Base-by-base conservation (phyloP, 2,113 vertebrate species). In the Carassius gibelio region DNA sequence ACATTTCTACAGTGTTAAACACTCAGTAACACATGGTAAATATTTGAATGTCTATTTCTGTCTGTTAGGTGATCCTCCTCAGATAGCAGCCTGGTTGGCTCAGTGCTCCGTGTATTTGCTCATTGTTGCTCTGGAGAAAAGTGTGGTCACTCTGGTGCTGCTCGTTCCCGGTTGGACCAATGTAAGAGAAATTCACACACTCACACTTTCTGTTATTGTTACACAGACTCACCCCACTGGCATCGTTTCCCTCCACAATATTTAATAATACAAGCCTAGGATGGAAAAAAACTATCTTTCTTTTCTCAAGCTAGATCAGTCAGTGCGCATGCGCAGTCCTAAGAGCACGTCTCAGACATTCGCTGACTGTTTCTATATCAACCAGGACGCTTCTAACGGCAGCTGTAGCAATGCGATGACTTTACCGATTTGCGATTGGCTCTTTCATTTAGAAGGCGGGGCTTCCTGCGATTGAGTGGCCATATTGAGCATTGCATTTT, bases 51-150 rank as follows among this genome's bases (percentile, higher is more conserved):
- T 75, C 3, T 75, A 8, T 48, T 4, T 45, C 21, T 7, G 6
- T 71, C 14, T 83, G 42, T 26, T 48, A 94, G 95, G 95, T 50
- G 94, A 95, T 75, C 93, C 93, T 19, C 94, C 95, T 0, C 92
- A 90, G 89, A 94, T 92, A 0, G 92, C 92, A 21, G 94, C 95
- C 0, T 96, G 93, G 94, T 84, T 95, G 11, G 92, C 92, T 0
- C 95, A 95, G 82, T 94, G 95, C 26, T 88, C 91, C 5, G 76
- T 95, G 78, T 96, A 96, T 88, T 91, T 96, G 89, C 90, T 95
- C 82, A 96, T 96, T 75, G 91, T 96, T 93, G 92, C 92, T 84
- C 90, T 95, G 90, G 95, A 95, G 92, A 96, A 96, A 89, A 92
- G 90, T 0, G 89, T 93, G 50, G 89, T 95, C 80, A 95, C 89